Evolutionary conservation across 2,797 vertebrate genomes (phyloP).

Genomic region (Denticeps clupeoides): DNA sequence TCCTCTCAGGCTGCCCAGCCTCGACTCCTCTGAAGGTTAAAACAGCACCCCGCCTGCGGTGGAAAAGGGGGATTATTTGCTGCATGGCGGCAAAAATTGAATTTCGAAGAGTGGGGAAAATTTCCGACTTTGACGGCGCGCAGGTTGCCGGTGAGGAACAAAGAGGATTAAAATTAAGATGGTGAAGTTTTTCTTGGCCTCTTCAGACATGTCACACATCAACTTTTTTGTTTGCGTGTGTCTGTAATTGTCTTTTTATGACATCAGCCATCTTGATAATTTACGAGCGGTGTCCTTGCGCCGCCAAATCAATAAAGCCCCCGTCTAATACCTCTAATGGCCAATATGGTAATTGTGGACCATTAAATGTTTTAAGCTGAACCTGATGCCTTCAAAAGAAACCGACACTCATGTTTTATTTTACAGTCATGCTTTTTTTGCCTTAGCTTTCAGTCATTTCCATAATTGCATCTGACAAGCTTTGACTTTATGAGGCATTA

Average conservation of each 20-base stretch:
- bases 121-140: constrained; percentile 1
- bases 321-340: constrained; percentile 60
- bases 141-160: not conserved
- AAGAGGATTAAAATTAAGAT: not conserved
- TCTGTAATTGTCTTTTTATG: constrained; percentile 49
- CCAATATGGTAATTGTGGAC: constrained; percentile 51
- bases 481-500: too few relatives aligned
- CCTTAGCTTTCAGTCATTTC: constrained; percentile 44
- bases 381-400: constrained; percentile 38
- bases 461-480: too few relatives aligned
- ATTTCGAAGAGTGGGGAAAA: too few relatives aligned
- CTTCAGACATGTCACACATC: too few relatives aligned
- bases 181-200: too few relatives aligned
- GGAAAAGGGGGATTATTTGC: not conserved
- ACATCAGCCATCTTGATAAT: constrained; percentile 48
- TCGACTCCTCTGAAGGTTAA: too few relatives aligned
- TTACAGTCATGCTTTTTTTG: constrained; percentile 47
- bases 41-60: too few relatives aligned
- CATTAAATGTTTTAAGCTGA: constrained; percentile 48
- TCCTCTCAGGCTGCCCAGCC: too few relatives aligned
- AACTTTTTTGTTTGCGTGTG: constrained; percentile 45
- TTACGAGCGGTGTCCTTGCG: constrained; percentile 45
- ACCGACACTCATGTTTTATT: constrained; percentile 48
- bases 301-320: constrained; percentile 50
- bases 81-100: not conserved